A percentile compares a stretch with the other conserved stretches of the same genome.
phyloP scores from a whole-genome alignment of 2,888 invertebrate genomes.

The Stenotaenia linearis region DNA sequence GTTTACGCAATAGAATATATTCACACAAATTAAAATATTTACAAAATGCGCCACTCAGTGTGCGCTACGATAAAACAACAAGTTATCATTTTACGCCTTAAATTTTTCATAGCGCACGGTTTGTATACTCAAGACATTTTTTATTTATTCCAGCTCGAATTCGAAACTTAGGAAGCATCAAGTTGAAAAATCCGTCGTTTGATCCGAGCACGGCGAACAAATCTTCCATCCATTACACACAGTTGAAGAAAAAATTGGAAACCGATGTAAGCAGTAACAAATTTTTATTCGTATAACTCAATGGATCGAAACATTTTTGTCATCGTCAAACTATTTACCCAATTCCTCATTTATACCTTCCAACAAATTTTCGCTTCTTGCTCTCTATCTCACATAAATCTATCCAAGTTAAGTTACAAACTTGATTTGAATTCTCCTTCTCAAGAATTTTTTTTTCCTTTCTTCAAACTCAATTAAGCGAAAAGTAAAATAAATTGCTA shows the following conservation, averaged over 20 bases:
- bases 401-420: neutral
- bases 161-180: neutral
- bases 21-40: too few relatives aligned
- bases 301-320: neutral
- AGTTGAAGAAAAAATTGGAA: neutral
- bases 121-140: neutral
- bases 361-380: neutral
- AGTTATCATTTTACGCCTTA: too few relatives aligned
- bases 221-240: neutral
- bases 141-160: conserved; percentile 13
- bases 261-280: neutral
- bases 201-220: neutral
- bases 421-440: neutral
- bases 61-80: too few relatives aligned
- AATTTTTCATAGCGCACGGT: too few relatives aligned
- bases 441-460: neutral
- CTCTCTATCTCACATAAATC: neutral
- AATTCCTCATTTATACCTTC: neutral
- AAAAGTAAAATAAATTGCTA: neutral
- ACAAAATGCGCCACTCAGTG: too few relatives aligned
- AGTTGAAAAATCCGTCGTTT: conserved; percentile 6
- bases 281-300: neutral
- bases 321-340: neutral
- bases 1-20: too few relatives aligned
- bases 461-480: neutral